These are phyloP conservation scores for Melanotaenia nigrans DNA, from an alignment of 2,797 vertebrate genomes.

Conservation along the genomic window DNA sequence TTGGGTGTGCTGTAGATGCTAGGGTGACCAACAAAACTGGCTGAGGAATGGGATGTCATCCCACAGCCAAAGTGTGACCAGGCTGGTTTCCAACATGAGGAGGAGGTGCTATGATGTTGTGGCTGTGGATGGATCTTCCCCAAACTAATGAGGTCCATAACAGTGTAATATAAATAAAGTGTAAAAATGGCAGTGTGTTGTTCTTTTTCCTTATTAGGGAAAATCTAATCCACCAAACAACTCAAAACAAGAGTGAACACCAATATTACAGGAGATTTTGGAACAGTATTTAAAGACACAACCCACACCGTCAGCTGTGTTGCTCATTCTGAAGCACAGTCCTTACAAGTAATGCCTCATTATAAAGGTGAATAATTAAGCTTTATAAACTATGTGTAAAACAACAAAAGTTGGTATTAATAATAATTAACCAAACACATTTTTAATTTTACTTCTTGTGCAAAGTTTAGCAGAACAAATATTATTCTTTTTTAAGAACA, in stretches of 20 bases:
- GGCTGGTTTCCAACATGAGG: neutral
- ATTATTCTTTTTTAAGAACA: neutral
- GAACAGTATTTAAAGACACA: too few relatives aligned
- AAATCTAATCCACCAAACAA: neutral
- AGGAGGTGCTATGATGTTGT: neutral
- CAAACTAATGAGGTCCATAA: neutral
- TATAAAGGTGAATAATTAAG: too few relatives aligned
- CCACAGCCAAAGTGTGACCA: neutral
- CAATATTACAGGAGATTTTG: too few relatives aligned
- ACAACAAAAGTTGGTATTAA: too few relatives aligned
- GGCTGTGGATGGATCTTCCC: neutral
- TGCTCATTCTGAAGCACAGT: too few relatives aligned
- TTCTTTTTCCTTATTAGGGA: neutral
- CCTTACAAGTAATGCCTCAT: too few relatives aligned
- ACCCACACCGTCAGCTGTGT: too few relatives aligned
- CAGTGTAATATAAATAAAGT: neutral
- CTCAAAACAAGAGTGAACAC: too few relatives aligned
- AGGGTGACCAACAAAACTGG: neutral
- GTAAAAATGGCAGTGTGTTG: neutral
- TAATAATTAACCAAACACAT: too few relatives aligned
- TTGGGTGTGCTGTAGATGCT: neutral
- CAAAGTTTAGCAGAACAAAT: too few relatives aligned
- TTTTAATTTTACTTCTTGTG: too few relatives aligned
- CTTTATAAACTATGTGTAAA: too few relatives aligned
- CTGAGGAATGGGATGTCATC: neutral